Percentiles rank a stretch among this genome's conserved stretches.
phyloP scores from a whole-genome alignment of 2,113 vertebrate species.

The Lepisosteus osseus region DNA sequence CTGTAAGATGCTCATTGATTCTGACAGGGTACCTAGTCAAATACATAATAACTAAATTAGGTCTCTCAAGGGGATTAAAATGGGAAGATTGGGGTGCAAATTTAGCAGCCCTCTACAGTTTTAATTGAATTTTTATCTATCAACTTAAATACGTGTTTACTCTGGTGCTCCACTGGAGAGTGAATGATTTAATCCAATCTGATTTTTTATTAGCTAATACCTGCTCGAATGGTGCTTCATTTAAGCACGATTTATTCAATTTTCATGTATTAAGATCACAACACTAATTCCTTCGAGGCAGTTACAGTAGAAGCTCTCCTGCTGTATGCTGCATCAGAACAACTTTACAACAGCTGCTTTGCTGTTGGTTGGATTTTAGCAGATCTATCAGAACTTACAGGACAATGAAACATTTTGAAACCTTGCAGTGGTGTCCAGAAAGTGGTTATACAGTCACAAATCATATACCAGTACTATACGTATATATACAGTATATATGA shows the following conservation, averaged over 20 bases:
- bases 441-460: no score
- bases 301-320: not conserved
- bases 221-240: not conserved
- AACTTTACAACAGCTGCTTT: no score
- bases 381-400: no score
- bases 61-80: not conserved
- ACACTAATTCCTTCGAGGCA: not conserved
- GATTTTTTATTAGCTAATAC: not conserved
- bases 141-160: not conserved
- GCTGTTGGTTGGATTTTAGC: no score
- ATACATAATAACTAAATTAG: not conserved
- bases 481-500: no score
- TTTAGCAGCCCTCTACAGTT: not conserved
- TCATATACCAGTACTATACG: no score
- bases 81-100: not conserved
- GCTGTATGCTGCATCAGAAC: no score
- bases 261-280: not conserved
- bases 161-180: not conserved
- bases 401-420: no score
- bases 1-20: not conserved
- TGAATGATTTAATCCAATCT: conserved; percentile 1
- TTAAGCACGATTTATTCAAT: not conserved
- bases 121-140: conserved; percentile 15
- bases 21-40: not conserved
- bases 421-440: no score